phyloP scores from a whole-genome alignment of 2,113 vertebrate genomes.

The Podarcis raffonei region DNA sequence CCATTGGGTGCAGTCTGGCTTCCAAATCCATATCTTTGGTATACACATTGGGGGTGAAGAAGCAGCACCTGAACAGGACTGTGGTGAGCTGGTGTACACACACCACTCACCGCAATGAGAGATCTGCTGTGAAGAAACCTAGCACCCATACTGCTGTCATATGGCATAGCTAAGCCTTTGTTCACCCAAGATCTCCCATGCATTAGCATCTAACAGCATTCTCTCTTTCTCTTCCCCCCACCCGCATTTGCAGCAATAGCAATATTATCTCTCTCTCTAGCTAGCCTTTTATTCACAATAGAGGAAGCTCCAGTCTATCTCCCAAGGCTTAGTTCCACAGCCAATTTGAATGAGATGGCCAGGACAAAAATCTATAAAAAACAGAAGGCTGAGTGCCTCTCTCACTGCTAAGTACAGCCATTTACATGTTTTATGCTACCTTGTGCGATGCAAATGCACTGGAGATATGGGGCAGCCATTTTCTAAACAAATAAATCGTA shows the following conservation, averaged over 20 bases:
- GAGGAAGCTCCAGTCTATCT: not conserved
- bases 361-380: not conserved
- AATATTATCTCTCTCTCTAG: not conserved
- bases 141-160: not conserved
- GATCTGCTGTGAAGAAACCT: not conserved
- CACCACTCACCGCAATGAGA: not conserved
- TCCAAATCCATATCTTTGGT: not conserved
- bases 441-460: not conserved
- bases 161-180: too few relatives aligned
- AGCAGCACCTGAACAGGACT: not conserved
- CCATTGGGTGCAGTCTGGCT: not conserved
- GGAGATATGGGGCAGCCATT: too few relatives aligned
- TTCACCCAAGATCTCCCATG: not conserved
- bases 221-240: not conserved
- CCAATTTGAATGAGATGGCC: not conserved
- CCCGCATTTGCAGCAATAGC: not conserved
- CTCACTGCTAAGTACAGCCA: not conserved
- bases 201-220: not conserved
- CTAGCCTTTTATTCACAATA: not conserved
- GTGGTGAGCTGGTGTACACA: too few relatives aligned
- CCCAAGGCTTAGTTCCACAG: not conserved
- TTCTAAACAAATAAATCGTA: not conserved
- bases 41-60: not conserved
- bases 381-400: not conserved
- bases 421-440: not conserved